Evolutionary conservation across 2,888 invertebrate genomes (phyloP).

Genomic region (Philereme vetulata): DNA sequence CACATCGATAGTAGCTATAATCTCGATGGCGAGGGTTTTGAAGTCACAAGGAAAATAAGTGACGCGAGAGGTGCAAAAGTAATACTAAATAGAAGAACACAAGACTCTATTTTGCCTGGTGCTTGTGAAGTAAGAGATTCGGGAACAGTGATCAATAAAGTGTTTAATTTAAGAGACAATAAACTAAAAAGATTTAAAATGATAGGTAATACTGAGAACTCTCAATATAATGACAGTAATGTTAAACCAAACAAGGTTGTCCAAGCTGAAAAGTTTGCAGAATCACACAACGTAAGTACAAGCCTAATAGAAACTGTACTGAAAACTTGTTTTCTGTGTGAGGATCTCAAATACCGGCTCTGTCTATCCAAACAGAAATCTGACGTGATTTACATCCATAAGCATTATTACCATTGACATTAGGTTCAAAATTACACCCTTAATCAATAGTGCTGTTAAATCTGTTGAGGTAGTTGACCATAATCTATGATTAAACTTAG

Average conservation of each 20-base stretch:
- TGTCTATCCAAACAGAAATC: no score
- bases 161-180: conserved; percentile 25
- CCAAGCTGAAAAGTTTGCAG: conserved; percentile 40
- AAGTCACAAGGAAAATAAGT: conserved; percentile 51
- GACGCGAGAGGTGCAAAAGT: conserved; percentile 40
- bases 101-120: conserved; percentile 47
- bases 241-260: conserved; percentile 40
- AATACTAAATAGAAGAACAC: conserved; percentile 37
- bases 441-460: no score
- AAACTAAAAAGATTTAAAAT: conserved; percentile 32
- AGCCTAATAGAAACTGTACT: not conserved
- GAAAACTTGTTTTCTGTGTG: no score
- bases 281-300: conserved; percentile 48
- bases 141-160: conserved; percentile 22
- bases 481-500: no score
- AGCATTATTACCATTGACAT: no score
- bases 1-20: conserved; percentile 47
- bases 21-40: conserved; percentile 63
- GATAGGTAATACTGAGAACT: conserved; percentile 30
- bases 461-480: no score
- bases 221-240: conserved; percentile 20
- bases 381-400: no score
- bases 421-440: no score
- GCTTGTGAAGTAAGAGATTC: conserved; percentile 41
- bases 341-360: no score